A percentile compares a stretch with the other conserved stretches of the same genome.
These are phyloP conservation scores for Podargus strigoides DNA, from an alignment of 2,797 vertebrate genomes.

Conservation along the genomic window DNA sequence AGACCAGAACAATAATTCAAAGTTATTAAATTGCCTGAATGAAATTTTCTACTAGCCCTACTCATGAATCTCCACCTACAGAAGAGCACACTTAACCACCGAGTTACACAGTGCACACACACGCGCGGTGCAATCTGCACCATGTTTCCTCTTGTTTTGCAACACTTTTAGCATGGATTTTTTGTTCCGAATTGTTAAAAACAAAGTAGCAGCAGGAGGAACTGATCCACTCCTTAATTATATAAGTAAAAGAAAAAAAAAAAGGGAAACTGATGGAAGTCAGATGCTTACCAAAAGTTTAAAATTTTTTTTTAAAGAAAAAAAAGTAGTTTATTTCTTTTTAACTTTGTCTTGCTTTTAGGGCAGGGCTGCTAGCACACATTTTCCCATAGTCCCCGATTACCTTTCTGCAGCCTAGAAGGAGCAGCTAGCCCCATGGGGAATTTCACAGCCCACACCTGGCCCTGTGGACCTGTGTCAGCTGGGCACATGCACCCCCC, in stretches of 20 bases:
- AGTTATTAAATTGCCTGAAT: slow-evolving; percentile 29
- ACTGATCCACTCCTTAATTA: background rate
- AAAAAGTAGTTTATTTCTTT: background rate
- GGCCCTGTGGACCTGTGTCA: background rate
- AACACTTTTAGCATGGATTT: background rate
- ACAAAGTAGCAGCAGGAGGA: background rate
- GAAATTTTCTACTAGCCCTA: background rate
- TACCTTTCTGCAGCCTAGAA: background rate
- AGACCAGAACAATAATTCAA: slow-evolving; percentile 29
- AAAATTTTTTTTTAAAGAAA: too few species aligned
- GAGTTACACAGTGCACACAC: background rate
- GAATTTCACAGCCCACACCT: background rate
- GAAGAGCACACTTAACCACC: background rate
- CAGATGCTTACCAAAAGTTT: background rate
- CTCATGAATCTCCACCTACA: background rate
- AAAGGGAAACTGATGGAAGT: background rate
- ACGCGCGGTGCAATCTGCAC: background rate
- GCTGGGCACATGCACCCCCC: background rate
- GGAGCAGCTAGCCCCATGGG: background rate
- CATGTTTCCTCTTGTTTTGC: background rate
- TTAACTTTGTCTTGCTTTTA: background rate
- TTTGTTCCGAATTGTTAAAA: background rate
- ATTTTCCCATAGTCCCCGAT: background rate
- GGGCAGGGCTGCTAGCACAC: background rate
- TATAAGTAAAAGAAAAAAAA: background rate